Evolutionary conservation across 2,113 vertebrate species (phyloP), one percentile per base, ranked within the genome.

Genomic region (Meleagris gallopavo): DNA sequence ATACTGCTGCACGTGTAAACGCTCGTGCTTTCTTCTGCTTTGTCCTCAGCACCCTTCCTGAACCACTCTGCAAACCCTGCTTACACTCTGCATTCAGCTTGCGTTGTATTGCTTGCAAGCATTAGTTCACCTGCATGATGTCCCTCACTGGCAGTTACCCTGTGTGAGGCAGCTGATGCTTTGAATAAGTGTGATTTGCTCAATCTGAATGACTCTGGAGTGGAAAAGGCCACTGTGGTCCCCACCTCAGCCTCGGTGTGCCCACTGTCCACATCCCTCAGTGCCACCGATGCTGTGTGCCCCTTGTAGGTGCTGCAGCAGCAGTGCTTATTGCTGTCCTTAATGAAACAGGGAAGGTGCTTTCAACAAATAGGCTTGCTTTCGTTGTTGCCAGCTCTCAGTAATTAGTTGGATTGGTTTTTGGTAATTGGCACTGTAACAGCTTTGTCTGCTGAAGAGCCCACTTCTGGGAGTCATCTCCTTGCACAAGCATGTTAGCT

Each of bases 1-100:
- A 4, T 0, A 1, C 78, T 32, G 52, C 41, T 90, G 66, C 36
- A 22, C 2, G 10, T 0, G 6, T 30, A 48, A 40, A 48, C 8
- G 12, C 40, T n/a, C 13, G 10, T 11, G 48, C 11, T 71, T 34
- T 13, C 27, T 25, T 71, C 17, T 43, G 24, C 40, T 17, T 45
- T 76, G 17, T 40, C 58, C 65, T 86, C 22, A 7, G 2, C 36
- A 10, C 13, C 60, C 34, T 45, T 72, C 32, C 32, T 78, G 60
- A 52, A 6, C 22, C 40, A 13, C 73, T 43, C 22, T 34, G 16
- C 77, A 61, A 57, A 13, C 54, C 60, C 36, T 40, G 32, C 66
- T 30, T 27, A 7, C 32, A 73, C 34, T 30, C 65, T 25, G 6
- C 7, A 6, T 12, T 13, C 0, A 0, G 29, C 40, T 29, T 30